Base-by-base conservation (phyloP, 2,888 invertebrate genomes). In the Sarcophaga subvicina region DNA sequence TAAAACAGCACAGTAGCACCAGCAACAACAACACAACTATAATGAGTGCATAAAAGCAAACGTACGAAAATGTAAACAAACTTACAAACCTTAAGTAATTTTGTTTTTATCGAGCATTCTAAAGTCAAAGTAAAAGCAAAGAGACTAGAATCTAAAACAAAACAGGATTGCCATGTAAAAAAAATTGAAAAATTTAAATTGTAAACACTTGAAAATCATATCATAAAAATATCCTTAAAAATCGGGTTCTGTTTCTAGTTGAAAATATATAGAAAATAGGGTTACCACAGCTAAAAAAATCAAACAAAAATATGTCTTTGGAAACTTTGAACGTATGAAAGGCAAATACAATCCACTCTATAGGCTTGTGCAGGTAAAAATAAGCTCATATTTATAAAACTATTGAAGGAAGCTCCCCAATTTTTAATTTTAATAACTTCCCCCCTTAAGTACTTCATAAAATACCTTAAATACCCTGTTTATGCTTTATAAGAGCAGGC, bases 31-130 rank as follows among this genome's bases (percentile, higher is more conserved):
- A 59, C 4, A 17, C 49, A 0, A 6, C 70, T 8, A n/a, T 37
- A 22, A 37, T 59, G 14, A n/a, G 17, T 62, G 62, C 20, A 62
- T 20, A 8, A 5, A 62, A 20, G 69, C 64, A 75, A 75, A 75
- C 27, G 73, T 47, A 20, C 12, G 69, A 69, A 84, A 70, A 78
- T 83, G 83, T 83, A 80, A 76, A 80, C 75, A 80, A 80, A 66
- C 47, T 17, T 47, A 64, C 73, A 70, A 63, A 64, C 47, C 63
- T 63, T 25, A 82, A 63, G 63, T 25, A 69, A 83, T 72, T 54
- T 63, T 70, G 37, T 37, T 63, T 75, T 49, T 8, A 20, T 20
- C 17, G 63, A 82, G 81, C 64, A 70, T 82, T 59, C 67, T 54
- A 75, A 37, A 14, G 63, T 63, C 27, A 6, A 10, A 47, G 27